phyloP scores from a whole-genome alignment of 2,113 vertebrate species.

The pig (Sus scrofa) region T2T-Sscrofa CM000814.6:98449501-98450000 shows the following conservation, averaged over 20 bases:
- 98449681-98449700: not conserved
- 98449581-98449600: not conserved
- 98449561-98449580: not conserved
- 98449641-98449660: not conserved
- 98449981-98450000: not conserved
- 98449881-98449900: not conserved
- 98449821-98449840: constrained; percentile 29
- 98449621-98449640: not conserved
- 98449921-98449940: not conserved
- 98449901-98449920: not conserved
- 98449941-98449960: not conserved
- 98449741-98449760: not conserved
- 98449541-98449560: not conserved
- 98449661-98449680: not conserved
- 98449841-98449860: not conserved
- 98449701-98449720: not conserved
- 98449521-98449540: not conserved
- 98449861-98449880: constrained; percentile 4
- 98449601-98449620: not conserved
- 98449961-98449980: not conserved
- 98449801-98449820: not conserved
- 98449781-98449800: not conserved
- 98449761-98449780: not conserved
- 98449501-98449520: not conserved
- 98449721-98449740: not conserved